Evolutionary conservation across 2,113 vertebrate species (phyloP), one percentile per base, ranked within the genome.

Genomic region (Dicaeum eximium): DNA sequence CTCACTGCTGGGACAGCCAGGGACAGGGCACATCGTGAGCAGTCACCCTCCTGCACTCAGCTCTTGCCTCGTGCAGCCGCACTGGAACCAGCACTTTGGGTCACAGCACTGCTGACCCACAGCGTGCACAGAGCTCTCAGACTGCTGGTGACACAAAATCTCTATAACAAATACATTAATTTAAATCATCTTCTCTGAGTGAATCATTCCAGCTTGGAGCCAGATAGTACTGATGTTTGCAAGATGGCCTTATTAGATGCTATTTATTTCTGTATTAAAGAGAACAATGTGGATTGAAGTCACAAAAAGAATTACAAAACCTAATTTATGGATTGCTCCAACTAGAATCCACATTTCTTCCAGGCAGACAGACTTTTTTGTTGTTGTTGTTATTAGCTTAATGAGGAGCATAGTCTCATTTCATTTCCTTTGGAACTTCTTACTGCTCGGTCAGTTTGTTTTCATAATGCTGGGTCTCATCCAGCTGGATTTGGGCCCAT

Each of bases 281-380:
- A 86, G 69, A 91, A 88, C 61, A 82, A 57, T 72, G 78, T 56
- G 33, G n/a, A 56, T 14, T 95, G 82, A 91, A 95, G 78, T 86
- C 64, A 82, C 60, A 92, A 72, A 92, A 93, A 95, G 40, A 90
- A 91, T 86, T 91, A 91, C 31, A 90, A 82, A 96, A 86, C 58
- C 38, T 93, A 87, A 91, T 93, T 95, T 92, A 95, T 78, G 47
- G 79, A 84, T 93, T 94, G 65, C 40, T 92, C 82, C 87, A 94
- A 92, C 85, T 95, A 77, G 86, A 97, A 97, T 82, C 73, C 62
- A 53, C 90, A 88, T 94, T 94, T 95, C 75, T 95, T 95, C 91
- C 84, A 95, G 91, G 86, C 81, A 95, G 79, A 87, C 53, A 50
- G 86, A 72, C 37, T 81, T 95, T 88, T 35, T 89, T 75, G 28